Conservation (phyloP, 2,888 invertebrate genomes). For the Lithodes maja region DNA sequence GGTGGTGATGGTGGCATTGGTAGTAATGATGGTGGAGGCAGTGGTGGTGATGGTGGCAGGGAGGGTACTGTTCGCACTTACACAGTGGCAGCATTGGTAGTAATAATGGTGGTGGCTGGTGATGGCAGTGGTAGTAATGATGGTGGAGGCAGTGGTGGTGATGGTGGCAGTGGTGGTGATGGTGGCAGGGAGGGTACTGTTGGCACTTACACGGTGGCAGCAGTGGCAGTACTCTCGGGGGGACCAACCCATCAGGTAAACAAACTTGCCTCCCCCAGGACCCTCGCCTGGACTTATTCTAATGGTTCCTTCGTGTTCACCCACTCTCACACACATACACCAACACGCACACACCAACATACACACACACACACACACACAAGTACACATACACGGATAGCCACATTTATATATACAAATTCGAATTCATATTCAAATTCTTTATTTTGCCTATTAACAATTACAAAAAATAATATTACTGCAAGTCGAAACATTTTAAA, state of each 20-base stretch:
- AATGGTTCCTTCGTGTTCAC: background rate
- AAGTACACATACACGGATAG: background rate
- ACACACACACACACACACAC: background rate
- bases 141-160: background rate
- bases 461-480: too few species aligned
- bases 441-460: too few species aligned
- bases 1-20: background rate
- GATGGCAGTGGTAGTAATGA: background rate
- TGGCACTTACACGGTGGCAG: background rate
- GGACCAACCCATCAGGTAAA: background rate
- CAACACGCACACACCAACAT: constrained; percentile 22
- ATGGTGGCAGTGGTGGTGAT: background rate
- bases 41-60: background rate
- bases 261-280: background rate
- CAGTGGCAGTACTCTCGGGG: background rate
- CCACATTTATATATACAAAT: background rate
- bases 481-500: too few species aligned
- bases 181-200: background rate
- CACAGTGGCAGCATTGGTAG: background rate
- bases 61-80: background rate
- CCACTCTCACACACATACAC: background rate
- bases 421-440: background rate
- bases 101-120: background rate
- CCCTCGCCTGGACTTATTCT: background rate
- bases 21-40: constrained; percentile 10